These are phyloP conservation scores for Furcifer pardalis DNA, from an alignment of 2,797 vertebrate genomes.

Conservation along the genomic window DNA sequence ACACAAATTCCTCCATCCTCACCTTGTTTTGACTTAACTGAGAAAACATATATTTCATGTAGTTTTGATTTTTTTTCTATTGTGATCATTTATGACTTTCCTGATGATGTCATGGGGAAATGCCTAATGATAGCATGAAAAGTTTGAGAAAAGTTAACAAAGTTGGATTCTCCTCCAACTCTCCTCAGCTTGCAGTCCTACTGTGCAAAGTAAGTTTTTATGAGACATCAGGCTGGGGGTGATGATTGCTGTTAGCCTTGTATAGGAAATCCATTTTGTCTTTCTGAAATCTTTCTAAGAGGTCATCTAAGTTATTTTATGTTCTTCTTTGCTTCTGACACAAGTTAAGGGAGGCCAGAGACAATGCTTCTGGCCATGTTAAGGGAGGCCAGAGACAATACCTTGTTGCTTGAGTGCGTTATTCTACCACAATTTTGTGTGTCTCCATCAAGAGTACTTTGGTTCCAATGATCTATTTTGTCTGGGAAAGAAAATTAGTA, in stretches of 20 bases:
- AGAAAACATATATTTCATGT: not conserved
- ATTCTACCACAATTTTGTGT: not conserved
- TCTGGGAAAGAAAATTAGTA: not conserved
- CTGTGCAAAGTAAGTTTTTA: not conserved
- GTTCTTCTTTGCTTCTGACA: not conserved
- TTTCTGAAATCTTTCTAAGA: constrained; percentile 37
- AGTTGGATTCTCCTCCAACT: constrained; percentile 23
- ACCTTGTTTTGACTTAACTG: not conserved
- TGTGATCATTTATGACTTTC: not conserved
- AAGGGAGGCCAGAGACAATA: not conserved
- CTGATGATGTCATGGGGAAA: not conserved
- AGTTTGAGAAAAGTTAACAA: not conserved
- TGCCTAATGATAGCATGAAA: constrained; percentile 3
- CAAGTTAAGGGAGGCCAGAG: not conserved
- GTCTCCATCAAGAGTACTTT: not conserved
- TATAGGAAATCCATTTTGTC: not conserved
- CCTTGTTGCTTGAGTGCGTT: not conserved
- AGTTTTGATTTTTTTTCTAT: not conserved
- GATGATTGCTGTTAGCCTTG: not conserved
- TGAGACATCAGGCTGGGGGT: not conserved
- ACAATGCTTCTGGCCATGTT: not conserved
- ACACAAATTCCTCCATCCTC: not conserved
- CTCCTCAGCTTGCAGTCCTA: not conserved
- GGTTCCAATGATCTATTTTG: no score
- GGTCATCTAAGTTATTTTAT: constrained; percentile 43